Base-by-base conservation (phyloP, 2,888 invertebrate species). In the Aspidapion aeneum region DNA sequence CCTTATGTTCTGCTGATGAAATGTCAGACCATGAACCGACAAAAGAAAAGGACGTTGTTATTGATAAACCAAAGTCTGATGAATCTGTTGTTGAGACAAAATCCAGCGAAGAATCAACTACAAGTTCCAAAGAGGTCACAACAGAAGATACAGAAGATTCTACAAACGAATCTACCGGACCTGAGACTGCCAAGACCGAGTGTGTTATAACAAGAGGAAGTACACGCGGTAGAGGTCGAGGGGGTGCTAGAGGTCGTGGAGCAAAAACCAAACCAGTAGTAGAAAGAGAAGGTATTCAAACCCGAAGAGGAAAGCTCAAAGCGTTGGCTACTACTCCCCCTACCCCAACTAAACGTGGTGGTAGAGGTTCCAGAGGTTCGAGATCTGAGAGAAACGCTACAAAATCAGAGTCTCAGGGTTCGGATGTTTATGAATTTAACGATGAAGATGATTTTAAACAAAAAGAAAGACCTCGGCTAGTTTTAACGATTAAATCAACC, bases 341-440 rank as follows among this genome's bases (percentile, higher is more conserved):
- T n/a, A 57, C 64, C 19, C 81, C 67, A 21, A 58, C 68, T 3
- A 73, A 74, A 60, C 69, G 75, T 58, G 80, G 84, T 18, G 83
- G 85, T 1, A 78, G 84, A 70, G 84, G 84, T 12, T 83, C 83
- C 9, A 79, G 85, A 73, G 35, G 35, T 12, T 78, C 80, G 0
- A 85, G 82, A 74, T 78, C 79, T 16, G 86, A 86, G 69, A 82
- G 85, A 68, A 86, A 85, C 77, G 74, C 81, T 0, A 82, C 81
- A 1, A 83, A 82, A 73, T 82, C 81, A 9, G 86, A 82, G 68
- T 82, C 81, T 12, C 86, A 82, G 67, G 85, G 82, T 70, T 86
- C 86, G 70, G 95, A 95, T 74, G 86, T 96, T 1, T 96, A 95
- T 75, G 95, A 95, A 77, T 96, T 96, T 76, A 89, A 91, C 70